These are phyloP conservation scores for Zygothrica quintamaculata DNA, from an alignment of 2,888 invertebrate species.

Conservation along the genomic window DNA sequence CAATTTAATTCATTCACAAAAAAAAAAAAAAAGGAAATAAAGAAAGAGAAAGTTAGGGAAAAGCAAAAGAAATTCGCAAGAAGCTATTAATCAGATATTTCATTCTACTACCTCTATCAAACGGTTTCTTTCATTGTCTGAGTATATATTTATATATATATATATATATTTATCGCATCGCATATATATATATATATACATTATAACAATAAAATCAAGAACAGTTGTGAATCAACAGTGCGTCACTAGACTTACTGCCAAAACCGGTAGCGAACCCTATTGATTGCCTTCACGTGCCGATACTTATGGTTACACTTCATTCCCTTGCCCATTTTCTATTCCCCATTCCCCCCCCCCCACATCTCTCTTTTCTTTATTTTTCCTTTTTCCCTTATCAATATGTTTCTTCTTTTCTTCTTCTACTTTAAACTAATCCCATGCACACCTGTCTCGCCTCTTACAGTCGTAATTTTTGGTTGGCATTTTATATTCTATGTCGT, in stretches of 20 bases:
- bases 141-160: slow-evolving; percentile 2
- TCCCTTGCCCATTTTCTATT: no score
- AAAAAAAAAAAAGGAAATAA: no score
- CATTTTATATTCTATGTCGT: slow-evolving; percentile 46
- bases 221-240: slow-evolving; percentile 75
- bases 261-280: slow-evolving; percentile 41
- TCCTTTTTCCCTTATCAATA: not conserved
- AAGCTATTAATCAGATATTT: slow-evolving; percentile 63
- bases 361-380: no score
- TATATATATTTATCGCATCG: slow-evolving; percentile 4
- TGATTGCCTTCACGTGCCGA: slow-evolving; percentile 74
- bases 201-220: slow-evolving; percentile 71
- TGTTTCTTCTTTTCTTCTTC: not conserved
- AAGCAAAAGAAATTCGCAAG: slow-evolving; percentile 55
- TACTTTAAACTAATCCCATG: slow-evolving; percentile 16
- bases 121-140: not conserved
- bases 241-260: slow-evolving; percentile 52
- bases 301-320: slow-evolving; percentile 59
- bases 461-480: slow-evolving; percentile 54
- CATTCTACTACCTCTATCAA: slow-evolving; percentile 3
- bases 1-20: slow-evolving; percentile 66
- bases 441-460: slow-evolving; percentile 14
- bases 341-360: not conserved
- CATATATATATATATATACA: slow-evolving; percentile 15
- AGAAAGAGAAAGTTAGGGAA: no score